Evolutionary conservation across 2,113 vertebrate species (phyloP).

Genomic region (Euleptes europaea): DNA sequence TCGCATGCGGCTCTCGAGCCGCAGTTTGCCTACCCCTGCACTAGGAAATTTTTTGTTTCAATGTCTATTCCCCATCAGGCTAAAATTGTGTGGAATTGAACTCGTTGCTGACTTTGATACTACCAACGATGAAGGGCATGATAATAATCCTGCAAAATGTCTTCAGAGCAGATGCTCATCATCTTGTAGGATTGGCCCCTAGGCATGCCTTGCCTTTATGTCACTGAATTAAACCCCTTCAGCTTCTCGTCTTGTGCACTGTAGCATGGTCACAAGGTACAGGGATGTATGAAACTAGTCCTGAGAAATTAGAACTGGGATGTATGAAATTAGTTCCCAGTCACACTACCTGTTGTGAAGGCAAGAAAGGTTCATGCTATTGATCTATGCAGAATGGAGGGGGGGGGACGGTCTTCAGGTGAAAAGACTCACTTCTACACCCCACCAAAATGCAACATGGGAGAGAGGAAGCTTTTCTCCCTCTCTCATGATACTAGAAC

Average conservation of each 20-base stretch:
- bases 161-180: conserved; percentile 20
- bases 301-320: too few species aligned
- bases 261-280: neutral
- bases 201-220: neutral
- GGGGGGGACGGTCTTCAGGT: too few species aligned
- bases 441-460: too few species aligned
- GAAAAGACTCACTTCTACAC: neutral
- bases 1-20: too few species aligned
- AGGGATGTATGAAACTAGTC: too few species aligned
- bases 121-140: neutral
- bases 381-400: neutral
- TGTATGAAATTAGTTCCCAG: neutral
- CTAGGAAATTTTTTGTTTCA: neutral
- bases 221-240: neutral
- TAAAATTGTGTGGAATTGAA: neutral
- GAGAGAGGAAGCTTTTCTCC: too few species aligned
- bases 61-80: neutral
- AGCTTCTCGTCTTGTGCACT: conserved; percentile 18
- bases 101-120: neutral
- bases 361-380: neutral
- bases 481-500: too few species aligned
- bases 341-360: neutral
- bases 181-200: neutral
- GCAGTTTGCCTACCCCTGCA: too few species aligned
- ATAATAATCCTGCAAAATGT: conserved; percentile 15